phyloP scores from a whole-genome alignment of 2,888 invertebrate genomes.

The Aphodius sticticus region DNA sequence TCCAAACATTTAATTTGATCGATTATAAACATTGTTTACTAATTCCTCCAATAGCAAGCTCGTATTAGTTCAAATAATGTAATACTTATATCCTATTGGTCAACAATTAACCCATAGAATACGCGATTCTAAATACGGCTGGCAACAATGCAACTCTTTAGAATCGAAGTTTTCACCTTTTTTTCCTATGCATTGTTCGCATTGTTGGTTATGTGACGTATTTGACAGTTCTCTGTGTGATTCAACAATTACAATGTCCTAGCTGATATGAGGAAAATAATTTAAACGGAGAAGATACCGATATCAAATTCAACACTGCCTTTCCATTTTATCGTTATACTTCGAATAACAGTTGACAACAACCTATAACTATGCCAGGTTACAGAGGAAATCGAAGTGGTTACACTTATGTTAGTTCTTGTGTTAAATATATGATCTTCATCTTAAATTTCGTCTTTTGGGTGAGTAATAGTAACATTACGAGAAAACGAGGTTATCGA shows the following conservation, averaged over 20 bases:
- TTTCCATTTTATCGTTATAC: neutral
- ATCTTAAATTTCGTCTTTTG: conserved; percentile 89
- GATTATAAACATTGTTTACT: too few species aligned
- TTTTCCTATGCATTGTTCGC: neutral
- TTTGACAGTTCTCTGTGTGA: neutral
- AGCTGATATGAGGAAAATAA: neutral
- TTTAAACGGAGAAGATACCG: neutral
- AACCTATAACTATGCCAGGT: conserved; percentile 64
- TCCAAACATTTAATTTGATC: too few species aligned
- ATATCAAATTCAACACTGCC: neutral
- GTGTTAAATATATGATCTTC: conserved; percentile 91
- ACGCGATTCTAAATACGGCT: neutral
- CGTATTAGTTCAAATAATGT: neutral
- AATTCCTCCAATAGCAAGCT: neutral
- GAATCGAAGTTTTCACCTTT: neutral
- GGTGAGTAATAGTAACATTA: conserved; percentile 69
- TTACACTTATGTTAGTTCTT: conserved; percentile 84
- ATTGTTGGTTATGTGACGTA: conserved; percentile 4
- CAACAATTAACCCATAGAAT: neutral
- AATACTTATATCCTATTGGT: neutral
- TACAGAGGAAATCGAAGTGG: conserved; percentile 68
- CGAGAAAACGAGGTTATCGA: neutral
- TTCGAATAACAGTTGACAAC: neutral
- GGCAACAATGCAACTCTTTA: neutral
- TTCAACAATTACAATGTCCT: neutral